Evolutionary conservation across 2,797 vertebrate species (phyloP), one percentile per base, ranked within the genome.

Genomic region (Agapornis canus): DNA sequence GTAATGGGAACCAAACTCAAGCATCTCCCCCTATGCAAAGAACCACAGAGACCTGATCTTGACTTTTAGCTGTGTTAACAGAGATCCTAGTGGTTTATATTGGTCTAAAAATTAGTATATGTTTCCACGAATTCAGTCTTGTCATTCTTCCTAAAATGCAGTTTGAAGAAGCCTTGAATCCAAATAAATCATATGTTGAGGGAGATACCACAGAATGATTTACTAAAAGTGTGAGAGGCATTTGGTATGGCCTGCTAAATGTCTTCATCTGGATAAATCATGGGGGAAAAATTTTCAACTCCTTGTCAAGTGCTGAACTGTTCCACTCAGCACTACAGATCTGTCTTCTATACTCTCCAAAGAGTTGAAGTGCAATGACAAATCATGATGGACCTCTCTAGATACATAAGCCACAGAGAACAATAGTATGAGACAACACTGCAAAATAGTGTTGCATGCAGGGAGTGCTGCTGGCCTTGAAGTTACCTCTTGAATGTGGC

Each of bases 401-500:
- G 92, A 88, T 92, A 97, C 82, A 96, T 91, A 90, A 93, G 85
- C 86, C 94, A 89, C 73, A 82, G 82, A 40, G 80, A 95, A 93
- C 94, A 95, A 77, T 89, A 71, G 75, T 51, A 89, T 83, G 86
- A 96, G 77, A 95, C 71, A 89, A 96, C 88, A 81, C 76, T 68
- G 66, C 56, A 85, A 94, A 93, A 90, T 43, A 91, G 40, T 39
- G 35, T 96, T 96, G 94, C 84, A 93, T 49, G 35, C 31, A 92
- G 65, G 86, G 91, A 94, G 85, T 73, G 81, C 70, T 95, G 71
- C 43, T 96, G 96, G 86, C 96, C 96, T 88, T 80, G 78, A 83
- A 95, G 95, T 96, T 76, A 97, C 96, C 96, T 94, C 93, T 81
- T 3, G 8, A 91, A 95, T 54, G 54, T 65, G 89, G 96, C 70